Evolutionary conservation across 2,797 vertebrate species (phyloP), one percentile per base, ranked within the genome.

Genomic region (Helarctos malayanus): DNA sequence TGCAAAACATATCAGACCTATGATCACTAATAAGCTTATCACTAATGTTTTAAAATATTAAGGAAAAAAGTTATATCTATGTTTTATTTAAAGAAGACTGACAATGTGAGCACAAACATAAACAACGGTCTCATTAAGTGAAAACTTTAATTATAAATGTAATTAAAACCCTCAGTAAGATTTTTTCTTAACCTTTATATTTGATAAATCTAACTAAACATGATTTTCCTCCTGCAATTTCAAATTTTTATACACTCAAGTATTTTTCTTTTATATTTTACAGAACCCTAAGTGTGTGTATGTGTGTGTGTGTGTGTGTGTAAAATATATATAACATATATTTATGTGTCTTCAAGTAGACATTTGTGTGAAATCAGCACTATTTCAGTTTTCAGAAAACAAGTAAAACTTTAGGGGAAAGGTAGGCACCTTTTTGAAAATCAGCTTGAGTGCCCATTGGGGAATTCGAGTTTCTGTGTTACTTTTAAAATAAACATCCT

Each of bases 71-170:
- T 73, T 25, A 83, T 63, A 21, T 52, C 56, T 81, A 25, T 41
- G 75, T 54, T 54, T 75, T 45, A 7, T 47, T 78, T 32, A 18
- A 32, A 76, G 52, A 78, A 78, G 18, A 52, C 75, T 35, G 59
- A 27, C 69, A 90, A 73, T 49, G n/a, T 19, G 93, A 88, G 35
- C 47, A 84, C 13, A 88, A 92, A 87, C 21, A 76, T 45, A 81
- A 95, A 83, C n/a, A 88, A 85, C 15, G 78, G 56, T 49, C 13
- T 95, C 25, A 81, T 94, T 87, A 94, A 86, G 35, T 81, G 59
- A 81, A 94, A 89, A 81, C 89, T 89, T 89, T 80, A 86, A 57
- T 49, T 75, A 65, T 41, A 92, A 96, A 71, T 29, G 82, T 95
- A 96, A 95, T 45, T 81, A 27, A 27, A 94, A 78, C 52, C 38